Evolutionary conservation across 2,888 invertebrate genomes (phyloP).

Genomic region (Acheta domesticus): DNA sequence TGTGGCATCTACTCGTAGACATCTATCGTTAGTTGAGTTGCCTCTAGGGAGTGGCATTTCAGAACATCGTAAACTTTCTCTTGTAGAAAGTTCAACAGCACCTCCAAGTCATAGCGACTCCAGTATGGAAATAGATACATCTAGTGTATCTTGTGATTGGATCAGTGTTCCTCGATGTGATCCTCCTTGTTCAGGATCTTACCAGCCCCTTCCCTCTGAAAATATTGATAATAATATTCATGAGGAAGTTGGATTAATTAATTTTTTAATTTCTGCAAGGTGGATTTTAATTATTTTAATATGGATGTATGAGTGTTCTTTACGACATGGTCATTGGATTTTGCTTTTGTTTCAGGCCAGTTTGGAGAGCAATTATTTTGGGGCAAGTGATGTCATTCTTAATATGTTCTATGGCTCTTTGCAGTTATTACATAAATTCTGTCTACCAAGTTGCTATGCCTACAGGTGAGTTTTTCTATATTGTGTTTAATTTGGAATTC

Average conservation of each 20-base stretch:
- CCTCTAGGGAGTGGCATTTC: not conserved
- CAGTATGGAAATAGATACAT: constrained; percentile 31
- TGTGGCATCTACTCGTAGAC: not conserved
- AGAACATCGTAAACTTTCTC: constrained; percentile 3
- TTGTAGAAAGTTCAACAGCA: constrained; percentile 22
- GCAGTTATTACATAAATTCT: constrained; percentile 67
- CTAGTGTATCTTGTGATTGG: constrained; percentile 28
- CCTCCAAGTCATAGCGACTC: constrained; percentile 11
- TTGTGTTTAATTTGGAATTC: not conserved
- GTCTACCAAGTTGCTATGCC: constrained; percentile 68
- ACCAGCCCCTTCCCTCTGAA: constrained; percentile 27
- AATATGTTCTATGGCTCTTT: constrained; percentile 71
- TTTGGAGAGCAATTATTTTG: constrained; percentile 68
- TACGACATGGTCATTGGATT: no score
- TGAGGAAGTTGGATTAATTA: not conserved
- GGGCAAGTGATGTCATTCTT: constrained; percentile 74
- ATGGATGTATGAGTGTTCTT: no score
- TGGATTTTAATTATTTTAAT: no score
- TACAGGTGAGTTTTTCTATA: constrained; percentile 52
- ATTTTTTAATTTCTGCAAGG: constrained; percentile 30
- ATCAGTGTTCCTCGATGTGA: not conserved
- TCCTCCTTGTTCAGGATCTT: constrained; percentile 20
- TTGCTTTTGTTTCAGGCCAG: constrained; percentile 53
- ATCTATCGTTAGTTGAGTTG: constrained; percentile 12
- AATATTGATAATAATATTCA: not conserved